Percentiles rank a stretch among this genome's conserved stretches.
phyloP scores from a whole-genome alignment of 1,140 invertebrate genomes.

The Drosophila pseudoobscura region DNA sequence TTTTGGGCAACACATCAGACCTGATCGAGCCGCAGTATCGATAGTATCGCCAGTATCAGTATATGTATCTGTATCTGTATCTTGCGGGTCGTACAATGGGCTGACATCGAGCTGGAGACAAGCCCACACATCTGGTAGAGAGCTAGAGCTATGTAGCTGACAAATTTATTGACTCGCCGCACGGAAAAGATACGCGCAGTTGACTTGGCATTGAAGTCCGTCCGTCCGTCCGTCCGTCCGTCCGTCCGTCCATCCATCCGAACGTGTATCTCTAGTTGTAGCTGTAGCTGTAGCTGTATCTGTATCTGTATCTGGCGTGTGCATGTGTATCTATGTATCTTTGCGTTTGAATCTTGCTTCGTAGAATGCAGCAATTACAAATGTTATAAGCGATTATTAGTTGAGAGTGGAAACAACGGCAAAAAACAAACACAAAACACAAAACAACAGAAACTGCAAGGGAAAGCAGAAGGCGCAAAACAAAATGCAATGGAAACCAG shows the following conservation, averaged over 20 bases:
- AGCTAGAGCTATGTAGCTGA: conserved; percentile 31
- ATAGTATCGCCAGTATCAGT: background rate
- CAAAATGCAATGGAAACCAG: conserved; percentile 15
- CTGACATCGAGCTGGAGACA: conserved; percentile 42
- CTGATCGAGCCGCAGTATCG: conserved; percentile 42
- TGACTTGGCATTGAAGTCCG: conserved; percentile 73
- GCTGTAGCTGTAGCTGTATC: conserved; percentile 18
- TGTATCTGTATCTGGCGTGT: conserved; percentile 24
- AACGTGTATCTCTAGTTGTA: conserved; percentile 32
- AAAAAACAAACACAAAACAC: background rate
- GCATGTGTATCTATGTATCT: conserved; percentile 8
- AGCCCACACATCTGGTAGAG: conserved; percentile 40
- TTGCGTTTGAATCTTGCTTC: conserved; percentile 42
- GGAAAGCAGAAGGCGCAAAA: conserved; percentile 57
- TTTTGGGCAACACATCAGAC: conserved; percentile 38
- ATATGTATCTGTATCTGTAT: conserved; percentile 16
- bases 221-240: conserved; percentile 15
- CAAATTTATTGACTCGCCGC: conserved; percentile 75
- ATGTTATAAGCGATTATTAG: conserved; percentile 73
- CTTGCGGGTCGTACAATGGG: conserved; percentile 57
- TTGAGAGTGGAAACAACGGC: conserved; percentile 12
- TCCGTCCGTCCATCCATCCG: conserved; percentile 16
- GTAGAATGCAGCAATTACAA: conserved; percentile 69
- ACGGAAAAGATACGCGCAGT: conserved; percentile 76
- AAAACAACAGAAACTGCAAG: conserved; percentile 27